A percentile compares a stretch with the other conserved stretches of the same genome.
Evolutionary conservation across 2,113 vertebrate genomes (phyloP).

Genomic region (Ptilorrhoa leucosticta): DNA sequence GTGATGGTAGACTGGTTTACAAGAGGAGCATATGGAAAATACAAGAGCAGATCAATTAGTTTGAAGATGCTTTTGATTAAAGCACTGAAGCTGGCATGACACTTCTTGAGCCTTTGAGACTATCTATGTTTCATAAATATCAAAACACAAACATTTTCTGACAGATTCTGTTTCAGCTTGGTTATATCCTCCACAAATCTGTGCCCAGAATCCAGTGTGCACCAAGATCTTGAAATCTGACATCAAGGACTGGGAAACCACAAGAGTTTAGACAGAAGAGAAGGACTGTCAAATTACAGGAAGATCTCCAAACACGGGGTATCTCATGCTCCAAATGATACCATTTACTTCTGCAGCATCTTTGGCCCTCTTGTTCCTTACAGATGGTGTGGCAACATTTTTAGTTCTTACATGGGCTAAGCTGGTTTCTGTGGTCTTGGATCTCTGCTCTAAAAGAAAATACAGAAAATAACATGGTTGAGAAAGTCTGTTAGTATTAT

Average conservation of each 20-base stretch:
- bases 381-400: background rate
- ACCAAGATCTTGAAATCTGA: background rate
- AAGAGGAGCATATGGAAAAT: background rate
- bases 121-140: background rate
- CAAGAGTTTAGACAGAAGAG: background rate
- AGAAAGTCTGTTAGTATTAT: background rate
- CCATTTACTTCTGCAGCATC: background rate
- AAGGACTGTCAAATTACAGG: background rate
- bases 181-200: background rate
- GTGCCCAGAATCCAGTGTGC: background rate
- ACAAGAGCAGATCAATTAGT: background rate
- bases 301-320: background rate
- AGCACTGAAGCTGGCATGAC: background rate
- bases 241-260: background rate
- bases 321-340: background rate
- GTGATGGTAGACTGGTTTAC: background rate
- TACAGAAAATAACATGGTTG: background rate
- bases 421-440: background rate
- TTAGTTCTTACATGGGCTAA: background rate
- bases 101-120: background rate
- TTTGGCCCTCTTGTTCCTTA: background rate
- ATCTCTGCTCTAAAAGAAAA: background rate
- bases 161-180: background rate
- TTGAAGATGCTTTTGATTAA: slow-evolving; percentile 5
- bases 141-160: background rate